Evolutionary conservation across 2,113 vertebrate genomes (phyloP), one percentile per base, ranked within the genome.

Genomic region (Galbula dea): DNA sequence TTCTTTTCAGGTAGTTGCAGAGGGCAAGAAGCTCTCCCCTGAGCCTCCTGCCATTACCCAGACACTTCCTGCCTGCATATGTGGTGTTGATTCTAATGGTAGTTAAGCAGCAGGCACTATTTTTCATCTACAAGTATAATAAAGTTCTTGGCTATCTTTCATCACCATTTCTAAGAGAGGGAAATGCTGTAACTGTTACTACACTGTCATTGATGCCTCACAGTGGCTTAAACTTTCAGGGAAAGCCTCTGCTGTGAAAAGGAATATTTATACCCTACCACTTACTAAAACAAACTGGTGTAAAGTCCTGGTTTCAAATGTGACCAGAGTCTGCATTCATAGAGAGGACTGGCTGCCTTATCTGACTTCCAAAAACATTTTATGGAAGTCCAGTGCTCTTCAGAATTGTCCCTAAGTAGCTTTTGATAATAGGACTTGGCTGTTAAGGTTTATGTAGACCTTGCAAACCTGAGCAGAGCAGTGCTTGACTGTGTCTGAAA

Each of bases 11-110:
- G 41, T 12, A 43, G 41, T 15, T 12, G 41, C 15, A 43, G 41
- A 43, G 41, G 15, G 41, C 11, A 15, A 43, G 41, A n/a, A n/a
- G n/a, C n/a, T n/a, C n/a, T n/a, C n/a, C n/a, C n/a, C n/a, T n/a
- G n/a, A 43, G 41, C 41, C 41, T 43, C 41, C 41, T 43, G 41
- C 34, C 6, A 2, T 26, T 37, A 12, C 23, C 30, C 32, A 4
- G 15, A 12, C 1, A 3, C 11, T 9, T 39, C 17, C 34, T 43
- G 17, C 6, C 45, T 43, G 45, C 26, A 1, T 17, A 16, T 0
- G 0, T 22, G 18, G 11, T 23, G 7, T 16, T 48, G 27, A 6
- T 43, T 62, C 13, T 24, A 15, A 2, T 9, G 19, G 16, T 32
- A 12, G 30, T 32, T 52, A 26, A 11, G n/a, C 46, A 75, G 79